Evolutionary conservation across 2,797 vertebrate genomes (phyloP), one percentile per base, ranked within the genome.

Genomic region (Notoglanidium macrostoma): DNA sequence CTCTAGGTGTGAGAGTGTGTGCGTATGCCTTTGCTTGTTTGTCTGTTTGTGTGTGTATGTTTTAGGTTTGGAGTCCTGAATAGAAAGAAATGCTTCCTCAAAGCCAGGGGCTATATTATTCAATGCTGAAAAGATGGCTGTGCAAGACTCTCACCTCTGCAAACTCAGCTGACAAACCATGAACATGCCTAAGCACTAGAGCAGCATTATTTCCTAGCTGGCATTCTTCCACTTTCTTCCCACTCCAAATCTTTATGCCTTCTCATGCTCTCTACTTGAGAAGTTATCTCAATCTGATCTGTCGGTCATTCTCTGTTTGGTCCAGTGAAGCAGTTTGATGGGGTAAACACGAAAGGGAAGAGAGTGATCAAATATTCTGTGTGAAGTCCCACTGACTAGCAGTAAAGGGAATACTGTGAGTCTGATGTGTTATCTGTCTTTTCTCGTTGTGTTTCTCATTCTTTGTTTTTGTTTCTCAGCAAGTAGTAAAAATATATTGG

Each of bases 261-360:
- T 81, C 26, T 63, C 7, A 61, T 44, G 35, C 23, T 44, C 6
- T 17, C 23, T 63, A 61, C 57, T 61, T 44, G 8, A 35, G 35
- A 49, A 11, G 44, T 19, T 49, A 29, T 29, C 59, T 63, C 23
- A 81, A 63, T 63, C 40, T 65, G 78, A 46, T 46, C 57, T 81
- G 14, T 40, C 32, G 89, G 68, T 88, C 79, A 88, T 87, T 88
- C 59, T 89, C 83, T 90, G 88, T 87, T 68, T 84, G 78, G 29
- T 59, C 46, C 68, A 88, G 86, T 91, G 92, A 91, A 92, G 35
- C 86, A 87, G 87, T 92, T 90, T 91, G 90, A 94, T 93, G 90
- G 90, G 77, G 65, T 68, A 85, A 87, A 90, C 77, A 90, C 68
- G 46, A 59, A 84, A 88, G 74, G 57, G 6, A 3, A 6, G 88